A percentile compares a stretch with the other conserved stretches of the same genome.
These are phyloP conservation scores for Tichodroma muraria DNA, from an alignment of 2,113 vertebrate species.

Conservation along the genomic window DNA sequence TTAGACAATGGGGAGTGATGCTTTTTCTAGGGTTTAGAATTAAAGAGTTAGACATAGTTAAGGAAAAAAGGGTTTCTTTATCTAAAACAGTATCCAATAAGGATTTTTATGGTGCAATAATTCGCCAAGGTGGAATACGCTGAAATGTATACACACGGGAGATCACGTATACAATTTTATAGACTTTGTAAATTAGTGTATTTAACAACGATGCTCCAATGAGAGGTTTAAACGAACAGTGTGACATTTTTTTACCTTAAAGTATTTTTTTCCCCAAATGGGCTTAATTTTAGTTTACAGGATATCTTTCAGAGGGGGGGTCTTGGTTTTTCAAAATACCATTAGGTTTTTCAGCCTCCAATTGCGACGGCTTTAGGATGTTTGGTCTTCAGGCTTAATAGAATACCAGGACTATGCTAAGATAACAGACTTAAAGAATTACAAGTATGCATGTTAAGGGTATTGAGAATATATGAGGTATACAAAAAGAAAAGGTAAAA, in stretches of 20 bases:
- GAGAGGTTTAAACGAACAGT: not conserved
- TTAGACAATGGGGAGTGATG: not conserved
- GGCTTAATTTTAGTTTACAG: not conserved
- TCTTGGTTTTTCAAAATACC: not conserved
- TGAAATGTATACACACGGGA: not conserved
- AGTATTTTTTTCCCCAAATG: not conserved
- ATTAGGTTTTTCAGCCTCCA: not conserved
- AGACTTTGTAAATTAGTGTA: not conserved
- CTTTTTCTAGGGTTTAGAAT: not conserved
- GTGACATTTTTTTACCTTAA: not conserved
- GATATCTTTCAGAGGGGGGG: not conserved
- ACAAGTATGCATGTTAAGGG: not conserved
- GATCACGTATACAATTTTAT: fast-evolving
- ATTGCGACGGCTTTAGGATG: not conserved
- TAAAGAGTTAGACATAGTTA: not conserved
- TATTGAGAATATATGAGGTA: not conserved
- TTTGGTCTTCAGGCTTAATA: not conserved
- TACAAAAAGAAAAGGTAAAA: not conserved
- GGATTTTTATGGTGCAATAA: not conserved
- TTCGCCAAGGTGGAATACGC: not conserved
- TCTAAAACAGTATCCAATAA: not conserved
- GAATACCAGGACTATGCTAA: not conserved
- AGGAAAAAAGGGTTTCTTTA: not conserved
- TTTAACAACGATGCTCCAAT: not conserved
- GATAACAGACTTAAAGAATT: not conserved